Percentiles rank a stretch among this genome's conserved stretches.
Evolutionary conservation across 1,140 invertebrate species (phyloP).

Genomic region (Chymomyza costata): DNA sequence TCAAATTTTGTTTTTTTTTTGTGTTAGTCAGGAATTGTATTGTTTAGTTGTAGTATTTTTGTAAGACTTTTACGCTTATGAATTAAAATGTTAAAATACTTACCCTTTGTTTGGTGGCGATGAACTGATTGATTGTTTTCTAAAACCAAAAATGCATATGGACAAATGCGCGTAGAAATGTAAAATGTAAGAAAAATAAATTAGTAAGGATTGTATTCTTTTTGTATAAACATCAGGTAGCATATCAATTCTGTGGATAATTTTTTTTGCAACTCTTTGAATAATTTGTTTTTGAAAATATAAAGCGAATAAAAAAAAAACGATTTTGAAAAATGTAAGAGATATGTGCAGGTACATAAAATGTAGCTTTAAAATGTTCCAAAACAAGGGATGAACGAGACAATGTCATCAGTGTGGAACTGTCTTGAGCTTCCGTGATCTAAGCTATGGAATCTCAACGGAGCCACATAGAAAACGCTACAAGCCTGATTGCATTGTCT

Average conservation of each 20-base stretch:
- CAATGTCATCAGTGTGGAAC: too few species aligned
- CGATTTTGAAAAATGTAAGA: too few species aligned
- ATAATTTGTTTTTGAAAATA: constrained; percentile 5
- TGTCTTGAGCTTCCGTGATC: too few species aligned
- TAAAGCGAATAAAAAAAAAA: neutral
- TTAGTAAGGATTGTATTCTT: constrained; percentile 51
- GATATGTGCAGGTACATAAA: neutral
- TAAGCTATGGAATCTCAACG: too few species aligned
- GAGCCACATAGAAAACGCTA: too few species aligned
- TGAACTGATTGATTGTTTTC: constrained; percentile 72
- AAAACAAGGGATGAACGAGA: too few species aligned
- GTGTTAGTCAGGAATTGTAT: neutral
- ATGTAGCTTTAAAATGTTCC: too few species aligned
- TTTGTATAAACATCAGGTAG: neutral
- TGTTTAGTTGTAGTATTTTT: constrained; percentile 10
- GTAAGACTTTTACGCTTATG: neutral
- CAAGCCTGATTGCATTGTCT: too few species aligned
- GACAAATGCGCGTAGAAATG: constrained; percentile 65
- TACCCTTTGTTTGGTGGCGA: constrained; percentile 62
- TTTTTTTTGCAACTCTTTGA: neutral
- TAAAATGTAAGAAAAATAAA: constrained; percentile 68
- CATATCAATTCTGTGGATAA: too few species aligned
- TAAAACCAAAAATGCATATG: constrained; percentile 67
- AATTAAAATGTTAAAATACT: constrained; percentile 43
- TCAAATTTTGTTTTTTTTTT: neutral